Evolutionary conservation across 2,888 invertebrate genomes (phyloP).

Genomic region (Nephrotoma guestfalica): DNA sequence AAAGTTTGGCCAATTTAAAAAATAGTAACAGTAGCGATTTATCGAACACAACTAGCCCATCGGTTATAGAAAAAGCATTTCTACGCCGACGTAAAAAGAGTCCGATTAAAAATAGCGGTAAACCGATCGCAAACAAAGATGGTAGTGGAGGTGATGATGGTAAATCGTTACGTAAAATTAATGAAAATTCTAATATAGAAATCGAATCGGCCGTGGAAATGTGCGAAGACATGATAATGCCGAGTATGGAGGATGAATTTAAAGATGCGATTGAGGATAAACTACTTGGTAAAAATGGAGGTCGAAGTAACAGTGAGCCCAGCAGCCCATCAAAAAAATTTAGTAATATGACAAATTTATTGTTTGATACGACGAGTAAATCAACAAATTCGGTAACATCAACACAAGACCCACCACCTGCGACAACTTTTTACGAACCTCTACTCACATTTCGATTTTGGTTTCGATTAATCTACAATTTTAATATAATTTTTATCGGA

Average conservation of each 20-base stretch:
- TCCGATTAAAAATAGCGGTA: not conserved
- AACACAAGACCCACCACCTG: not conserved
- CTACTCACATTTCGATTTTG: not conserved
- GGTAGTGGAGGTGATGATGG: not conserved
- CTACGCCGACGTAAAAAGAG: constrained; percentile 20
- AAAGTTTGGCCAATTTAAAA: constrained; percentile 14
- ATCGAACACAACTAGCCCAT: not conserved
- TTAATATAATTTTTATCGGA: constrained; percentile 1
- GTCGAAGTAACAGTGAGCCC: not conserved
- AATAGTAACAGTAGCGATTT: constrained; percentile 4
- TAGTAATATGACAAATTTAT: not conserved
- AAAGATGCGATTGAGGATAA: not conserved
- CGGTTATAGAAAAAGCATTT: constrained; percentile 14
- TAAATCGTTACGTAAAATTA: constrained; percentile 7
- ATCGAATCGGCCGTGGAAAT: constrained; percentile 32
- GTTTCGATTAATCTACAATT: not conserved
- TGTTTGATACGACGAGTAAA: not conserved
- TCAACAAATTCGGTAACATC: not conserved
- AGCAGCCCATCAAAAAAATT: not conserved
- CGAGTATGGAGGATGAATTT: not conserved
- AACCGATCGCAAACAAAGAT: not conserved
- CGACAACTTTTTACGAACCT: not conserved
- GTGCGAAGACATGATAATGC: constrained; percentile 26
- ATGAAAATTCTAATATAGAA: constrained; percentile 16
- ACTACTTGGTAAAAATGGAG: not conserved